Evolutionary conservation across 2,113 vertebrate genomes (phyloP), one percentile per base, ranked within the genome.

Genomic region (Erythrocercus mccallii): DNA sequence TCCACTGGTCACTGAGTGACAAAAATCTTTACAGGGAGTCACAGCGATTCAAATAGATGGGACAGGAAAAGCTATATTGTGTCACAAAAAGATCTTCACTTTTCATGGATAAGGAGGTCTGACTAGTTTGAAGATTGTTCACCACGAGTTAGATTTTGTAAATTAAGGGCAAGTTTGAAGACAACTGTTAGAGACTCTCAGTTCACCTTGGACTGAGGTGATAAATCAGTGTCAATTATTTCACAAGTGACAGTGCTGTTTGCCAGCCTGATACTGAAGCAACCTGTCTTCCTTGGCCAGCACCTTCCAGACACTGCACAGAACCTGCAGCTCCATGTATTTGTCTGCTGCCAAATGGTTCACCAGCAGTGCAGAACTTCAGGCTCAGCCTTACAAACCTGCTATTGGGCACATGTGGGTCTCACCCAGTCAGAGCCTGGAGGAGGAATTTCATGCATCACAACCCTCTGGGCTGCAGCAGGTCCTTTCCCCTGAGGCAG

Each of bases 261-360:
- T 21, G 53, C 47, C 45, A 88, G 3, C 5, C 27, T 68, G 27
- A 20, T 33, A 8, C 9, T 37, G 30, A 50, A 54, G 37, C 15
- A 70, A 10, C 30, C 18, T 22, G 7, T 56, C 11, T 6, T 70
- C 7, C n/a, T 56, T 33, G 31, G 10, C 42, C n/a, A 68, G 6
- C 3, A 15, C 2, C 13, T 81, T 42, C 61, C 53, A 57, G 25
- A 25, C 4, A 25, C 4, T 2, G 9, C 27, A 5, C 2, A 74
- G 42, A 60, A 64, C 42, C 22, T 74, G 56, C 14, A 64, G 23
- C 5, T 12, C 3, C 27, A 28, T 2, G 4, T 40, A 37, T 5
- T 58, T 1, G 1, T 19, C n/a, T 5, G 0, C 9, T 86, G 28
- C 6, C 37, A 4, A 19, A 3, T 2, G 7, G 17, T 24, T 78